Conservation (phyloP, 2,888 invertebrate genomes). For the Gasteruption jaculator region DNA sequence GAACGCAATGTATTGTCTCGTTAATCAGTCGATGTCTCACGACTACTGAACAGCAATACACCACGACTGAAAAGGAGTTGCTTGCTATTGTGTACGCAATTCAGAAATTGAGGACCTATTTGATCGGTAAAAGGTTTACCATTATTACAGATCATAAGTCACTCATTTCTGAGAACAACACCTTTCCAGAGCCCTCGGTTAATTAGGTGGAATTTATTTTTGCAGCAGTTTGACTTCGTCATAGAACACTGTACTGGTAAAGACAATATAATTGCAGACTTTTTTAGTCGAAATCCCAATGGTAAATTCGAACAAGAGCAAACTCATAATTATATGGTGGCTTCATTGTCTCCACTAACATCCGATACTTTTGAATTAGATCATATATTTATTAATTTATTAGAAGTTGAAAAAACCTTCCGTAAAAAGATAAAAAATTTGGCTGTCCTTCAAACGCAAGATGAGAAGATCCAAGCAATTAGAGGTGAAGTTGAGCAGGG, state of each 20-base stretch:
- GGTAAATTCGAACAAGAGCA: neutral
- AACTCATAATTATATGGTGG: constrained; percentile 4
- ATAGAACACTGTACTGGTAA: neutral
- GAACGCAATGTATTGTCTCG: constrained; percentile 17
- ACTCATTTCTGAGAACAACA: constrained; percentile 27
- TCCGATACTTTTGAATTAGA: too few species aligned
- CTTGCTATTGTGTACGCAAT: constrained; percentile 27
- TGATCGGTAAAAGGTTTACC: constrained; percentile 20
- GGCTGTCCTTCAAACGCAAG: too few species aligned
- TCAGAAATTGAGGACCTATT: constrained; percentile 29
- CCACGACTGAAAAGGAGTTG: constrained; percentile 28
- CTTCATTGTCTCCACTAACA: neutral
- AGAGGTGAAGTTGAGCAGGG: too few species aligned
- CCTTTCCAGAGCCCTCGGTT: constrained; percentile 25
- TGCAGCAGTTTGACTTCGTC: neutral
- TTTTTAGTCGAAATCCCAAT: constrained; percentile 22
- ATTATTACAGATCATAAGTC: constrained; percentile 30
- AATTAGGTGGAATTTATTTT: constrained; percentile 26
- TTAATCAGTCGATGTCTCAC: constrained; percentile 24
- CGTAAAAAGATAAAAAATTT: too few species aligned
- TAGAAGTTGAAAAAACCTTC: too few species aligned
- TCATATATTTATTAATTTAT: too few species aligned
- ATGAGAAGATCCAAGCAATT: too few species aligned
- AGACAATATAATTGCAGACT: constrained; percentile 21
- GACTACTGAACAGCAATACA: constrained; percentile 21